A percentile compares a stretch with the other conserved stretches of the same genome.
phyloP scores from a whole-genome alignment of 2,797 vertebrate genomes.

The Anableps anableps region DNA sequence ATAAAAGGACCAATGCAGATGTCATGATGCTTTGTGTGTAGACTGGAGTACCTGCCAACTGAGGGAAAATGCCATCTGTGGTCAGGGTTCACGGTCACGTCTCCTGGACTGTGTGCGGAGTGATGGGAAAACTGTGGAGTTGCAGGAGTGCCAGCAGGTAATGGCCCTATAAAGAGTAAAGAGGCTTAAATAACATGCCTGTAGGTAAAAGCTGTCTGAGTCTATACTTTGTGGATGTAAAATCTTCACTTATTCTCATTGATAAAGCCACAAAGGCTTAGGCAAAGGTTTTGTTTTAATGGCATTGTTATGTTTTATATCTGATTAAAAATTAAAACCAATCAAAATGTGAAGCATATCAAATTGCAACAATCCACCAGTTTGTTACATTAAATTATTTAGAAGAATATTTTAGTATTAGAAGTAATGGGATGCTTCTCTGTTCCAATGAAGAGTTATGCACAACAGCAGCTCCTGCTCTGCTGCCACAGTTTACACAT shows the following conservation, averaged over 20 bases:
- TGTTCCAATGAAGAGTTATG: background rate
- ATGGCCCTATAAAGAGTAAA: conserved; percentile 29
- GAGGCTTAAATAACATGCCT: background rate
- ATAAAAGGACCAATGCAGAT: conserved; percentile 9
- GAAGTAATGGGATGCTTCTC: background rate
- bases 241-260: background rate
- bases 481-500: conserved; percentile 19
- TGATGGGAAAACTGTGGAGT: conserved; percentile 83
- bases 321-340: background rate
- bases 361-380: background rate
- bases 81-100: conserved; percentile 84
- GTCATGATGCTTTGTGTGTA: conserved; percentile 51
- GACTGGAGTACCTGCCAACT: conserved; percentile 96
- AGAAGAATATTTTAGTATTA: background rate
- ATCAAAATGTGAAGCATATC: background rate
- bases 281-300: background rate
- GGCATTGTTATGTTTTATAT: too few relatives aligned
- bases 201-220: background rate
- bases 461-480: conserved; percentile 3
- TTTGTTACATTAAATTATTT: background rate
- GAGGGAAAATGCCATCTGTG: conserved; percentile 88
- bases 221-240: background rate
- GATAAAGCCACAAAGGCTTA: background rate
- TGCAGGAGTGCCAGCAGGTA: conserved; percentile 87
- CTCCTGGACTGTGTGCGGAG: conserved; percentile 90